Conservation (phyloP, 1,140 invertebrate species). For the Anthonomus grandis region DNA sequence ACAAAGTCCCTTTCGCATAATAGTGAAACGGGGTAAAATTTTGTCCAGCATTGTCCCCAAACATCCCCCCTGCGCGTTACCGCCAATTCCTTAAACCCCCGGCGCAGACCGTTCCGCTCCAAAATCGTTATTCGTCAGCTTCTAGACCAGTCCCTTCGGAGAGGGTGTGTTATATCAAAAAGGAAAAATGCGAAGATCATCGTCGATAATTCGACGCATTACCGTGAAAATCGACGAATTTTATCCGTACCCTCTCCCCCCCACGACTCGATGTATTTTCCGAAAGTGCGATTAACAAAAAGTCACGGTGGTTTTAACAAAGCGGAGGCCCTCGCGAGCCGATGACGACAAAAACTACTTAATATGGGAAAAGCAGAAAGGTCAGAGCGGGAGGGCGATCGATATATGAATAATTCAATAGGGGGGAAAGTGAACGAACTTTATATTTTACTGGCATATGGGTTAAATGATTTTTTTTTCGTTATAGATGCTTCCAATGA, state of each 20-base stretch:
- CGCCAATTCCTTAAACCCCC: too few species aligned
- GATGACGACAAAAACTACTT: slow-evolving; percentile 40
- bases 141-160: slow-evolving; percentile 30
- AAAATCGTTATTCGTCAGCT: slow-evolving; percentile 47
- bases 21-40: too few species aligned
- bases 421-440: slow-evolving; percentile 50
- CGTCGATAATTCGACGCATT: slow-evolving; percentile 12
- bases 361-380: slow-evolving; percentile 49
- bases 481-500: too few species aligned
- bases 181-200: slow-evolving; percentile 17
- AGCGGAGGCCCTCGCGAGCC: slow-evolving; percentile 4
- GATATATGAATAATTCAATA: slow-evolving; percentile 52
- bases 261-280: too few species aligned
- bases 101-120: slow-evolving; percentile 25
- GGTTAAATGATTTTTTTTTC: slow-evolving; percentile 47
- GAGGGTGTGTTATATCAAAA: slow-evolving; percentile 30
- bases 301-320: too few species aligned
- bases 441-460: slow-evolving; percentile 40
- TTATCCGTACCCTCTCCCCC: background rate
- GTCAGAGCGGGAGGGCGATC: slow-evolving; percentile 47
- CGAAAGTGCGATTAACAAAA: too few species aligned
- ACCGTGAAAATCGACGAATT: slow-evolving; percentile 1
- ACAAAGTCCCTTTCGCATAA: too few species aligned
- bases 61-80: too few species aligned
- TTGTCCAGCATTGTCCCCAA: too few species aligned